Conservation (phyloP, 2,113 vertebrate species). For the Aegypius monachus region DNA sequence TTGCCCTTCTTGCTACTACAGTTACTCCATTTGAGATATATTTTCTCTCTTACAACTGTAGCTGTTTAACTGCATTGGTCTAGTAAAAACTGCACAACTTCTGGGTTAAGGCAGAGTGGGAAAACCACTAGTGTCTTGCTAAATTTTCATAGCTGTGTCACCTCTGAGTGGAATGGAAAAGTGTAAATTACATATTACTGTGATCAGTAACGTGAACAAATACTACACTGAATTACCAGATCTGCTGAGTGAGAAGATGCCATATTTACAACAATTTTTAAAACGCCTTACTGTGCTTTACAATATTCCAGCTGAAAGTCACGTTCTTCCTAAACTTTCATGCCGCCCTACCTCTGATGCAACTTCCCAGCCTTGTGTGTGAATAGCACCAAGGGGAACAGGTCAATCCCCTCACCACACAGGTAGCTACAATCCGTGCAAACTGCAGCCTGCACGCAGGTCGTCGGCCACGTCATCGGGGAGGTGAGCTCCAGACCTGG, state of each 20-base stretch:
- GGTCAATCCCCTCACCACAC: neutral
- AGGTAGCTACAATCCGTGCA: fast-evolving
- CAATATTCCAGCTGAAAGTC: neutral
- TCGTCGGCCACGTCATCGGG: fast-evolving
- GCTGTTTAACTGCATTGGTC: neutral
- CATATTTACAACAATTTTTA: neutral
- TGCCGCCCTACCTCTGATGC: neutral
- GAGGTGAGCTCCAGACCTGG: neutral
- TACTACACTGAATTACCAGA: neutral
- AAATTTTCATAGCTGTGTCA: neutral
- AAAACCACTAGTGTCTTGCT: neutral
- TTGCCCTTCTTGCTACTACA: neutral
- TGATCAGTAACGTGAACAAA: neutral
- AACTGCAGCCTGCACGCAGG: neutral
- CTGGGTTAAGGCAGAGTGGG: neutral
- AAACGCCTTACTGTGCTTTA: neutral
- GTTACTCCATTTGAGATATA: neutral
- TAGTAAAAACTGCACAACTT: neutral
- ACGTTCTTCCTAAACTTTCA: neutral
- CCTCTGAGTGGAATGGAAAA: neutral
- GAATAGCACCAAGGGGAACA: neutral
- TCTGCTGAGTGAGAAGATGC: neutral
- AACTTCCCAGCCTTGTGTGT: neutral
- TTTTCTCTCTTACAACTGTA: neutral
- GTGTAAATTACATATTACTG: neutral